Conservation (phyloP, 2,113 vertebrate genomes). For the Columba janthina region DNA sequence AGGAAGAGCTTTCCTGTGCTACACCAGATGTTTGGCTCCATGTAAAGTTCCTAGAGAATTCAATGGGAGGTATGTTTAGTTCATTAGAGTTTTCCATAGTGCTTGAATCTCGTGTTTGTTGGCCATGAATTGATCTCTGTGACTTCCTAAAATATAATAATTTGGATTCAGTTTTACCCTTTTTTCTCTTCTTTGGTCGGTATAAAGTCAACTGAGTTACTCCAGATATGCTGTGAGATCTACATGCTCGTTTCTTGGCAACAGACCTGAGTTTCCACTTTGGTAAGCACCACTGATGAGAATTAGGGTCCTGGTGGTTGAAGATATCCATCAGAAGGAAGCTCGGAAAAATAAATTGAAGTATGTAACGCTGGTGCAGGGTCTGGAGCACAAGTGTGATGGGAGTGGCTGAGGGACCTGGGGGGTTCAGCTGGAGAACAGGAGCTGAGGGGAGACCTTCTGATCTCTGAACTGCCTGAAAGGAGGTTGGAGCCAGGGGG, state of each 20-base stretch:
- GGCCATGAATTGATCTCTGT: neutral
- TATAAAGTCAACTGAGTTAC: neutral
- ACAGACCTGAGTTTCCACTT: neutral
- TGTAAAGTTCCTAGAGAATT: neutral
- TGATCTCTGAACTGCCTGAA: too few relatives aligned
- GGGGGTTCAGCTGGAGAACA: too few relatives aligned
- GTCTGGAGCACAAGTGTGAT: too few relatives aligned
- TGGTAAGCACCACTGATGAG: neutral
- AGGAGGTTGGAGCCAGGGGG: too few relatives aligned
- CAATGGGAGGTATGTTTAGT: neutral
- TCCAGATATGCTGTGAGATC: neutral
- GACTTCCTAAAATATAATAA: neutral
- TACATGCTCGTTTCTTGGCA: neutral
- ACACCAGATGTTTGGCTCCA: neutral
- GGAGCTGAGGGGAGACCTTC: too few relatives aligned
- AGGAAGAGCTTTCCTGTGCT: neutral
- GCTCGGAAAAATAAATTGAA: neutral
- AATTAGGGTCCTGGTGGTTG: neutral
- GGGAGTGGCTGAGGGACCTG: too few relatives aligned
- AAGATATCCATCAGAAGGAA: neutral
- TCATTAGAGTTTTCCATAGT: neutral
- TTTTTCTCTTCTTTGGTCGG: neutral
- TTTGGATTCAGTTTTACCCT: neutral
- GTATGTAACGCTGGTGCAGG: neutral
- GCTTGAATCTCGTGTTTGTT: neutral